Percentiles rank a stretch among this genome's conserved stretches.
phyloP scores from a whole-genome alignment of 2,797 vertebrate species.

The Scolopax bukidnonensis region DNA sequence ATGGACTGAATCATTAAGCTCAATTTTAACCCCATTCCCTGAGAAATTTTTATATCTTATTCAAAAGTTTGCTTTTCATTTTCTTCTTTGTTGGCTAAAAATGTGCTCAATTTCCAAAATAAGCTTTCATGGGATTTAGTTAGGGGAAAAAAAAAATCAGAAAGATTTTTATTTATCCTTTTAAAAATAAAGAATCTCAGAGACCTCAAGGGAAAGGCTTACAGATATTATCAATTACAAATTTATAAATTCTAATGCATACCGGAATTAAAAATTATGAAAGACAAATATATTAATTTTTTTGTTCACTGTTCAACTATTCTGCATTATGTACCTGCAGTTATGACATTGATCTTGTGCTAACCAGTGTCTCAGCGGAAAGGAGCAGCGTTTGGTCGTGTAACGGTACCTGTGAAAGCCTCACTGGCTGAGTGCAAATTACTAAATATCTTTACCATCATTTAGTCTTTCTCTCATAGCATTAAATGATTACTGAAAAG shows the following conservation, averaged over 20 bases:
- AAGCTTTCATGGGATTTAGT: neutral
- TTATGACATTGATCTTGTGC: slow-evolving; percentile 32
- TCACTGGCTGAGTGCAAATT: slow-evolving; percentile 5
- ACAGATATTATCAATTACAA: neutral
- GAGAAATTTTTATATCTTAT: slow-evolving; percentile 23
- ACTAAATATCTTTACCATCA: slow-evolving; percentile 44
- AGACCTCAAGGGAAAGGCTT: neutral
- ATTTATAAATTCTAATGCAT: neutral
- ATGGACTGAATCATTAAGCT: slow-evolving; percentile 56
- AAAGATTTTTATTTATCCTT: slow-evolving; percentile 19
- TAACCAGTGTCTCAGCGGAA: slow-evolving; percentile 25
- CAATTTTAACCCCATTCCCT: slow-evolving; percentile 52
- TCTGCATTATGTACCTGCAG: slow-evolving; percentile 19
- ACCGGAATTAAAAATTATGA: neutral
- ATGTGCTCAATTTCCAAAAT: slow-evolving; percentile 37
- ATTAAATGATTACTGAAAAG: slow-evolving; percentile 55
- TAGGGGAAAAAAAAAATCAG: neutral
- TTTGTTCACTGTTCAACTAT: neutral
- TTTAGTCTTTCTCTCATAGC: slow-evolving; percentile 36
- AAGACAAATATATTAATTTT: slow-evolving; percentile 23
- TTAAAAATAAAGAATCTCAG: neutral
- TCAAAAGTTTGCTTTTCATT: slow-evolving; percentile 38
- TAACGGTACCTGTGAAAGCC: slow-evolving; percentile 20
- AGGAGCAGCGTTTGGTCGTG: slow-evolving; percentile 37
- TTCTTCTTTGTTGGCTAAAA: slow-evolving; percentile 34